phyloP scores from a whole-genome alignment of 1,140 invertebrate genomes.

The Episyrphus balteatus region DNA sequence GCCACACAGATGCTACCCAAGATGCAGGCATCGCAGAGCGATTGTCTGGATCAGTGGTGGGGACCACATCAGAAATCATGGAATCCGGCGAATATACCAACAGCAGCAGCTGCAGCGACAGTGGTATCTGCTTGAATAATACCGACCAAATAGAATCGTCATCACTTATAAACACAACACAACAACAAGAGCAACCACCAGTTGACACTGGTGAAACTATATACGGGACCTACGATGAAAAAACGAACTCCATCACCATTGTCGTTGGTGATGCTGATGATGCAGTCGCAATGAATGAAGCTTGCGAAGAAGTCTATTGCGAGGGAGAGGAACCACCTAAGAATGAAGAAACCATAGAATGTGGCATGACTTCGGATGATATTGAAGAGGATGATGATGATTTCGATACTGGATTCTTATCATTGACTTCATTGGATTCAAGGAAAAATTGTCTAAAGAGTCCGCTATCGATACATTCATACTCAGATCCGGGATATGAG shows the following conservation, averaged over 20 bases:
- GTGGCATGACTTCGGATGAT: slow-evolving; percentile 3
- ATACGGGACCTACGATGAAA: slow-evolving; percentile 58
- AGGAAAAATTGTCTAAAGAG: background rate
- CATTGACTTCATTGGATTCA: too few relatives aligned
- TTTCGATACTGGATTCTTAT: too few relatives aligned
- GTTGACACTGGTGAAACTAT: slow-evolving; percentile 42
- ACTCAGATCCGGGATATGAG: slow-evolving; percentile 1
- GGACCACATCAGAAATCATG: slow-evolving; percentile 64
- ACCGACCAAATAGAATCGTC: slow-evolving; percentile 22
- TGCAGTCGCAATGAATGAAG: slow-evolving; percentile 44
- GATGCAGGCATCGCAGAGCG: slow-evolving; percentile 31
- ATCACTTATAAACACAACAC: slow-evolving; percentile 25
- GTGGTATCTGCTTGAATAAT: slow-evolving; percentile 13
- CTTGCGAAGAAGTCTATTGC: slow-evolving; percentile 34
- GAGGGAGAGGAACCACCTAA: slow-evolving; percentile 22
- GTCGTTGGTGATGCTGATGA: slow-evolving; percentile 47
- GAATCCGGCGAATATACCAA: slow-evolving; percentile 56
- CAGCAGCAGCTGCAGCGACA: slow-evolving; percentile 32
- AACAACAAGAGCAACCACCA: slow-evolving; percentile 11
- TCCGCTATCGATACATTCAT: background rate
- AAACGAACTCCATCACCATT: slow-evolving; percentile 59
- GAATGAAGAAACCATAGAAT: slow-evolving; percentile 27
- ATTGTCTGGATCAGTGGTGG: slow-evolving; percentile 54
- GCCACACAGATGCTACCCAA: slow-evolving; percentile 36
- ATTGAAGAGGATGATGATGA: too few relatives aligned